Conservation (phyloP, 2,888 invertebrate genomes). For the Actias luna region DNA sequence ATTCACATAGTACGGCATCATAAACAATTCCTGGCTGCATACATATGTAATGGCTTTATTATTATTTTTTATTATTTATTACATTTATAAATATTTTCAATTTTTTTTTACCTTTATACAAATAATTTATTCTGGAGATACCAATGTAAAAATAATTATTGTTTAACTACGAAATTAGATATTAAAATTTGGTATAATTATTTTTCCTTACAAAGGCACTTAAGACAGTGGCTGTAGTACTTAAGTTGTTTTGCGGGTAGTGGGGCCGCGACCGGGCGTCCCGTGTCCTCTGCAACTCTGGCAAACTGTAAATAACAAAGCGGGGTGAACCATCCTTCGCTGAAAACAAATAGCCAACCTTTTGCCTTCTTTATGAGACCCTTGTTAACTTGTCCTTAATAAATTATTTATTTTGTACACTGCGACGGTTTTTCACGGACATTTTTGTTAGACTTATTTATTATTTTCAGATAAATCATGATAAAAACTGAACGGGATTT, state of each 20-base stretch:
- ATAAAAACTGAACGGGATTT: constrained; percentile 36
- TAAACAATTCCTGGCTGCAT: no score
- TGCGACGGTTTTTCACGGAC: constrained; percentile 51
- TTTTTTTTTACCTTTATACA: no score
- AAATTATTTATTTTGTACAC: constrained; percentile 76
- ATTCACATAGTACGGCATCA: no score
- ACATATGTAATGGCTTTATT: neutral
- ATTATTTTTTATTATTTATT: no score
- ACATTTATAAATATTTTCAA: no score
- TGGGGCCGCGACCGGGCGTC: constrained; percentile 28
- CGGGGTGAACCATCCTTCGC: constrained; percentile 68
- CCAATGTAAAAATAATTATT: neutral
- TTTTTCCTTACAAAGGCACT: neutral
- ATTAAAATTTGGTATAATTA: neutral
- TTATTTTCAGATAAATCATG: constrained; percentile 62
- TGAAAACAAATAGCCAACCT: constrained; percentile 80
- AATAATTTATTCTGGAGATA: neutral
- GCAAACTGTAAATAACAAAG: constrained; percentile 75
- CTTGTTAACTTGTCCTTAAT: constrained; percentile 81
- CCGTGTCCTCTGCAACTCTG: constrained; percentile 49
- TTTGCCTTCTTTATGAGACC: constrained; percentile 81
- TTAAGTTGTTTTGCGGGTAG: constrained; percentile 50
- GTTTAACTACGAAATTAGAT: neutral
- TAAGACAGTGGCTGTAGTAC: constrained; percentile 31
- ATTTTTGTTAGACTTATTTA: constrained; percentile 68